These are phyloP conservation scores for Spea bombifrons DNA, from an alignment of 2,113 vertebrate species.

Conservation along the genomic window DNA sequence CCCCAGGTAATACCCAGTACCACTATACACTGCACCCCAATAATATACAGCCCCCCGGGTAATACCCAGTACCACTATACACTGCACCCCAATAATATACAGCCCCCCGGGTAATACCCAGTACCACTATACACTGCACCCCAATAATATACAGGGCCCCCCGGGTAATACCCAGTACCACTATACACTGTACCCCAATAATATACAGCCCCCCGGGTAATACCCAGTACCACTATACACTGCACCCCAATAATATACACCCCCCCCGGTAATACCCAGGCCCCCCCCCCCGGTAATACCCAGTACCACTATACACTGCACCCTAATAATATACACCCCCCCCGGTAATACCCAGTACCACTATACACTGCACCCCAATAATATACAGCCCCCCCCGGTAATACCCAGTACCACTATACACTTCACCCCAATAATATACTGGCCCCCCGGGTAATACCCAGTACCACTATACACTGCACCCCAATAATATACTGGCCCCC, in stretches of 20 bases:
- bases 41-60: too few relatives aligned
- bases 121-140: too few relatives aligned
- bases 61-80: too few relatives aligned
- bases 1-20: too few relatives aligned
- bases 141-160: too few relatives aligned
- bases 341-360: neutral
- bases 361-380: neutral
- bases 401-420: neutral
- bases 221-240: neutral
- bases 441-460: neutral
- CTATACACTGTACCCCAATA: conserved; percentile 30
- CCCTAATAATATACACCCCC: neutral
- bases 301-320: too few relatives aligned
- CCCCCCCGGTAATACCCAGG: neutral
- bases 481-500: too few relatives aligned
- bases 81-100: too few relatives aligned
- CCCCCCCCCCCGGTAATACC: conserved; percentile 78
- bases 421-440: neutral
- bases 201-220: conserved; percentile 1
- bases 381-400: neutral
- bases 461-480: too few relatives aligned
- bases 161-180: too few relatives aligned
- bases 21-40: too few relatives aligned
- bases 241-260: neutral
- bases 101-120: too few relatives aligned